Conservation (phyloP, 2,797 vertebrate genomes). For the Crenuchus spilurus region DNA sequence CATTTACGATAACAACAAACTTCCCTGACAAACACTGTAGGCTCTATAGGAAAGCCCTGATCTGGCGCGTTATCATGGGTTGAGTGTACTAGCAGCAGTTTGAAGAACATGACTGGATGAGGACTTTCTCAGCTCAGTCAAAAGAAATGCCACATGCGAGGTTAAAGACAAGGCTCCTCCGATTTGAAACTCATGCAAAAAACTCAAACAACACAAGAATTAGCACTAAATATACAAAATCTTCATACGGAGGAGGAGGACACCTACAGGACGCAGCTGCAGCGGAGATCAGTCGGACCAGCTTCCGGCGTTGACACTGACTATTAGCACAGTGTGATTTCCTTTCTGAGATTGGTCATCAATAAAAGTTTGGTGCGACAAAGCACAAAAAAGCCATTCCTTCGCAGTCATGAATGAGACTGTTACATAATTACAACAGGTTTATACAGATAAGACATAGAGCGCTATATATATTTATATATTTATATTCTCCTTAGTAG, state of each 20-base stretch:
- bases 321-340: conserved; percentile 66
- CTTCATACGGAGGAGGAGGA: conserved; percentile 49
- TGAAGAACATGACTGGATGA: conserved; percentile 39
- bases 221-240: conserved; percentile 68
- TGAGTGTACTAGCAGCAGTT: conserved; percentile 54
- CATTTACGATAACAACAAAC: conserved; percentile 24
- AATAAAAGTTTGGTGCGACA: conserved; percentile 26
- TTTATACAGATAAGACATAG: conserved; percentile 77
- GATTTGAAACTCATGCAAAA: conserved; percentile 73
- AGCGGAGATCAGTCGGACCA: conserved; percentile 32
- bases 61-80: conserved; percentile 30
- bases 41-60: conserved; percentile 46
- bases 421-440: conserved; percentile 70
- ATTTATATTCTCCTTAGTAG: conserved; percentile 74
- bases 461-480: conserved; percentile 50
- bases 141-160: conserved; percentile 63
- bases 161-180: conserved; percentile 61
- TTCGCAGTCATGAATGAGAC: conserved; percentile 69
- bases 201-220: conserved; percentile 56
- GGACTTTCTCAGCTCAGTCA: conserved; percentile 49
- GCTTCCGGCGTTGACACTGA: conserved; percentile 38
- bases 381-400: conserved; percentile 70
- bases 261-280: conserved; percentile 58
- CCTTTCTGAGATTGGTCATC: conserved; percentile 57
- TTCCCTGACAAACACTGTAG: conserved; percentile 44